Evolutionary conservation across 1,140 invertebrate genomes (phyloP), one percentile per base, ranked within the genome.

Genomic region (Sarcophaga peregrina): DNA sequence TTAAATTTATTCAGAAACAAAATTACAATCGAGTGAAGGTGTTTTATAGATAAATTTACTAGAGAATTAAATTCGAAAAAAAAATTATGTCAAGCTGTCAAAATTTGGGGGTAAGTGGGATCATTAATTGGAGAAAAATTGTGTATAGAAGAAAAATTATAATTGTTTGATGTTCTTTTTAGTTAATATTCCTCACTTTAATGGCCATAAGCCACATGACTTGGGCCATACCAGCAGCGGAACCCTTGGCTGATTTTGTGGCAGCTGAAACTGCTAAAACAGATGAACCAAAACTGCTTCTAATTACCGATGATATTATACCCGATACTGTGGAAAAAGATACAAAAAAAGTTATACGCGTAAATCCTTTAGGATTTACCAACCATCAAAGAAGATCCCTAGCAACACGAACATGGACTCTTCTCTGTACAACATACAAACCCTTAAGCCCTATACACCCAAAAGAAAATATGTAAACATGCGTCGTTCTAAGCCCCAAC

Each of bases 281-380:
- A 50, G 68, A 81, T 11, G 8, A 48, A 46, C 8, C 80, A 8
- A 85, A 89, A 8, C 78, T 85, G n/a, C 50, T 83, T 37, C 81
- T 84, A 8, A 87, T 89, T 47, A 85, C 85, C 25, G 88, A 89
- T 37, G 88, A 89, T 76, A 84, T 89, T 11, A 89, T 89, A 76
- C 85, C 78, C 46, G 84, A 85, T 83, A 47, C 13, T 4, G 86
- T 88, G 5, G 87, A 86, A 54, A 89, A 88, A 45, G 80, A 86
- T n/a, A 85, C 85, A 7, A 88, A 89, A 25, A 89, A 89, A 84
- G 88, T 89, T 11, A 89, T 89, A 68, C 84, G 88, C 3, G 88
- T 89, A 3, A 89, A 85, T 81, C 86, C 88, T 6, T 80, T 87
- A n/a, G 8, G 88, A 89, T 8, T 52, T 89, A 72, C 88, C 88